Percentiles rank a stretch among this genome's conserved stretches.
Conservation (phyloP, 1,140 invertebrate genomes). For the Drosophila elegans region DNA sequence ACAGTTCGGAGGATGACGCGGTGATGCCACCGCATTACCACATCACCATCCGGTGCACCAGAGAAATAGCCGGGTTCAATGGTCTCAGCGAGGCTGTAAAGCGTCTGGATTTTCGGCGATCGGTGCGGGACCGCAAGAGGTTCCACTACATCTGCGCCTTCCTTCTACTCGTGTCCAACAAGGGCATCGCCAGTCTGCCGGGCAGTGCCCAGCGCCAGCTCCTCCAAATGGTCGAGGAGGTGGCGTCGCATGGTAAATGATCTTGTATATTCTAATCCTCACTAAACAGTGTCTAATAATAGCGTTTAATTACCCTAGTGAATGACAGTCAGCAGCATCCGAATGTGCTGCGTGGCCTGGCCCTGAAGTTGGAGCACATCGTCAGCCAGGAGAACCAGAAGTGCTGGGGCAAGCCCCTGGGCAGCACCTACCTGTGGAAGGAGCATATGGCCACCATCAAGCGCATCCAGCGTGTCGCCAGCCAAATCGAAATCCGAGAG, state of each 20-base stretch:
- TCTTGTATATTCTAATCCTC: conserved; percentile 86
- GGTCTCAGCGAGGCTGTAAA: conserved; percentile 97
- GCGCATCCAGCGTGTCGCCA: conserved; percentile 92
- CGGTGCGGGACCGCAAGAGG: conserved; percentile 95
- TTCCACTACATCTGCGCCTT: conserved; percentile 99
- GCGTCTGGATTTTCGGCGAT: conserved; percentile 96
- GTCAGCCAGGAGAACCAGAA: conserved; percentile 87
- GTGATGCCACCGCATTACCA: conserved; percentile 94
- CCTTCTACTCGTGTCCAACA: conserved; percentile 93
- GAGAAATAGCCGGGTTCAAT: conserved; percentile 98
- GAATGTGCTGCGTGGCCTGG: conserved; percentile 91
- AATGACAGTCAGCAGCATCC: conserved; percentile 95
- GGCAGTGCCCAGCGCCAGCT: conserved; percentile 97
- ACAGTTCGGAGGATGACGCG: conserved; percentile 52
- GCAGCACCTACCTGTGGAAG: conserved; percentile 94
- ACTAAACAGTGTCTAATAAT: too few relatives aligned
- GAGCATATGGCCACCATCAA: conserved; percentile 94
- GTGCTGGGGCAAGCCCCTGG: conserved; percentile 95
- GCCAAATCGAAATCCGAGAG: conserved; percentile 91
- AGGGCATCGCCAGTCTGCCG: conserved; percentile 92
- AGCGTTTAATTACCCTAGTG: conserved; percentile 86
- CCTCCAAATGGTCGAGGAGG: conserved; percentile 96
- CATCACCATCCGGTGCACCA: conserved; percentile 95
- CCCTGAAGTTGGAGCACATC: conserved; percentile 90
- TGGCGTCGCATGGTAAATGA: conserved; percentile 93